Evolutionary conservation across 1,140 invertebrate species (phyloP).

Genomic region (Pachypsylla venusta): DNA sequence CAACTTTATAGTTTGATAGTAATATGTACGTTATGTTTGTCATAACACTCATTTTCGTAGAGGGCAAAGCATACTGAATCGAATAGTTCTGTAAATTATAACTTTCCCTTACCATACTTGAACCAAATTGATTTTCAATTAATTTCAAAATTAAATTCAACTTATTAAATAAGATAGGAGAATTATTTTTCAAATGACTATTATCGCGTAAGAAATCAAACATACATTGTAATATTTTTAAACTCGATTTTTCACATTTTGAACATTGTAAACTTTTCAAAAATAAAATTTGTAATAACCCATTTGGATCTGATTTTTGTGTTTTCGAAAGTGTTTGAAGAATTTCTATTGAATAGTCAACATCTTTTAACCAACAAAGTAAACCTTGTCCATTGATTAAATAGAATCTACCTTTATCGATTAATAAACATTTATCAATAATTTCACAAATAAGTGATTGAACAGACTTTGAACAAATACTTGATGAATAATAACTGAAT

Average conservation of each 20-base stretch:
- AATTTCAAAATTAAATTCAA: neutral
- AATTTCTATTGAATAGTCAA: neutral
- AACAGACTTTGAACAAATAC: neutral
- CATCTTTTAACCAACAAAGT: constrained; percentile 5
- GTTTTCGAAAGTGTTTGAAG: neutral
- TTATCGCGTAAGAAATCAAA: neutral
- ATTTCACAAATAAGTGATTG: neutral
- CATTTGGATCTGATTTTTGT: neutral
- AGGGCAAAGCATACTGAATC: neutral
- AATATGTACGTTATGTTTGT: neutral
- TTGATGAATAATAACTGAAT: neutral
- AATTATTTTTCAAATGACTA: neutral
- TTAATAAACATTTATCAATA: neutral
- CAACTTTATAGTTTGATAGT: neutral
- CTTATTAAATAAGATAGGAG: neutral
- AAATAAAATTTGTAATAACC: neutral
- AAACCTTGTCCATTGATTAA: neutral
- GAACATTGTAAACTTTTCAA: neutral
- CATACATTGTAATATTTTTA: neutral
- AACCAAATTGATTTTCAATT: neutral
- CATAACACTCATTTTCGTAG: neutral
- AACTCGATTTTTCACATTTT: neutral
- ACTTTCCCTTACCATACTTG: neutral
- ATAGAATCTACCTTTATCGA: neutral
- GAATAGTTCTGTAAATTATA: neutral